Base-by-base conservation (phyloP, 2,797 vertebrate genomes). In the Danio choprae region DNA sequence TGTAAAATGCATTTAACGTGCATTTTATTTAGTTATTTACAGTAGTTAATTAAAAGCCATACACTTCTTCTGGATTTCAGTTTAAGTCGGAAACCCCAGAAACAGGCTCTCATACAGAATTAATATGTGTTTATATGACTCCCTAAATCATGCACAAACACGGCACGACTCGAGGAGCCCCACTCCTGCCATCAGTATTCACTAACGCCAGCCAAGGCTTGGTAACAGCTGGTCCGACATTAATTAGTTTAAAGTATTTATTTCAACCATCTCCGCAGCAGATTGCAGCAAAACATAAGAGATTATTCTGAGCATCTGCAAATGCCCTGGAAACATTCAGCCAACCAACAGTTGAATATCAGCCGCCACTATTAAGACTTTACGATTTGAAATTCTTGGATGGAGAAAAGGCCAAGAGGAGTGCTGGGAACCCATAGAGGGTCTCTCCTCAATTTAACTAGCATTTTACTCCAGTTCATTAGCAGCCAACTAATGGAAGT, bases 211-310 rank as follows among this genome's bases (percentile, higher is more conserved):
- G 97, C 97, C 97, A 98, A 99, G 96, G 95, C 96, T 95, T 96
- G 96, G 96, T 97, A 99, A 99, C 97, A 99, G 97, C 98, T 99
- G 98, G 97, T 98, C 96, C 96, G 97, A 97, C 97, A 99, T 99
- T 98, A 99, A 99, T 99, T 99, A 99, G 98, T 99, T 99, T 99
- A 99, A 98, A 99, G 97, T 98, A 99, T 99, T 99, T 98, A 99
- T 99, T 99, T 98, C 97, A 97, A 96, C 97, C 97, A 98, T 98
- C 97, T 98, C 97, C 95, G 94, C 96, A 99, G 97, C 98, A 99
- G 98, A 99, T 98, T 99, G 98, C 98, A 96, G 95, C 97, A 98
- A 99, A 99, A 98, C 97, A 99, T 99, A 98, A 97, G 97, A 98
- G 97, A 99, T 99, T 98, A 99, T 99, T 94, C 97, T 95, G 94